phyloP scores from a whole-genome alignment of 2,113 vertebrate genomes.

The Pseudorectes ferrugineus region DNA sequence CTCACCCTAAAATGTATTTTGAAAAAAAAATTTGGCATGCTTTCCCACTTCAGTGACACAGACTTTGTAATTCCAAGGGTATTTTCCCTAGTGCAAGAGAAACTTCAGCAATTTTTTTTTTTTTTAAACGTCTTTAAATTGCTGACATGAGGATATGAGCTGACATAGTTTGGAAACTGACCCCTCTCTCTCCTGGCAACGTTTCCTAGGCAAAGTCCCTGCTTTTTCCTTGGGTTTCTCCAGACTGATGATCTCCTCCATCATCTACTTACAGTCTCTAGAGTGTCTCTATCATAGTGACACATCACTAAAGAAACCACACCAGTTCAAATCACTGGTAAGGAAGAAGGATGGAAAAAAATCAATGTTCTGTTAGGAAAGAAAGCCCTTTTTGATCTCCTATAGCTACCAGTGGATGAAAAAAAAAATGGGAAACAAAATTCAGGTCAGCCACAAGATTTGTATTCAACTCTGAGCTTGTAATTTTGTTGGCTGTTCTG shows the following conservation, averaged over 20 bases:
- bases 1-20: not conserved
- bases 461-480: not conserved
- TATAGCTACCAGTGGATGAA: not conserved
- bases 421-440: not conserved
- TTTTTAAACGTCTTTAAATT: not conserved
- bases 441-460: not conserved
- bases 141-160: not conserved
- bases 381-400: not conserved
- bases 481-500: not conserved
- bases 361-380: not conserved
- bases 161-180: not conserved
- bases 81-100: not conserved
- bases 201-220: not conserved
- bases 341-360: not conserved
- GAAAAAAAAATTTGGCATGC: fast-evolving
- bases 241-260: not conserved
- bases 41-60: not conserved
- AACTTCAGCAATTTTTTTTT: not conserved
- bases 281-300: not conserved
- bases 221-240: not conserved
- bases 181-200: not conserved
- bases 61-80: not conserved
- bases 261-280: not conserved
- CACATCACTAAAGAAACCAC: not conserved
- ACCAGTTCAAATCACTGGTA: not conserved